Conservation (phyloP, 2,113 vertebrate species). For the Alethe castanea region DNA sequence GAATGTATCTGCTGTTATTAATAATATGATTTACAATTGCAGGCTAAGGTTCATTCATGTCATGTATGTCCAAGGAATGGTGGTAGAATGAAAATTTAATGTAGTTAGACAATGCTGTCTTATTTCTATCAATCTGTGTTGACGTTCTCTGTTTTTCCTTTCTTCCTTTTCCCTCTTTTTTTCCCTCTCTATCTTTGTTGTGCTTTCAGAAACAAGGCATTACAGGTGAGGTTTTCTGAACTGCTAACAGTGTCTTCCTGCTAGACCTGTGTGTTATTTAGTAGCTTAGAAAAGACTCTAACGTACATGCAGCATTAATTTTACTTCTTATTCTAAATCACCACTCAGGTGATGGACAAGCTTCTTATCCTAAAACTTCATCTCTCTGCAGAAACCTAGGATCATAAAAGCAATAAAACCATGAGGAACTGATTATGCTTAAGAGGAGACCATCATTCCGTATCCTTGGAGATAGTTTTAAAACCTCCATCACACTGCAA, state of each 20-base stretch:
- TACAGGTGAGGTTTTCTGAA: not conserved
- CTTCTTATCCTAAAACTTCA: not conserved
- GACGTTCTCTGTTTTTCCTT: not conserved
- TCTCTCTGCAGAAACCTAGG: not conserved
- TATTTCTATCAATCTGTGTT: not conserved
- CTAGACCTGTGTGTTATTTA: not conserved
- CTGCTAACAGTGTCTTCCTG: not conserved
- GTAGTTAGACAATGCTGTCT: not conserved
- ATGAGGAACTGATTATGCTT: not conserved
- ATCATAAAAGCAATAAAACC: slow-evolving; percentile 11
- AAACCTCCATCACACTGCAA: not conserved
- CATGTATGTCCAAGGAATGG: not conserved
- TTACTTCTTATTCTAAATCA: slow-evolving; percentile 4
- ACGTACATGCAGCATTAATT: not conserved
- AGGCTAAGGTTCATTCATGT: not conserved
- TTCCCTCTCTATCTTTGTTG: not conserved
- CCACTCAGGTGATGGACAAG: not conserved
- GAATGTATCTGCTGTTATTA: not conserved
- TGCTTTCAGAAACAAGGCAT: not conserved
- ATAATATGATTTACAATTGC: not conserved
- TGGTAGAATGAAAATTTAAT: not conserved
- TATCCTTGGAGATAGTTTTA: not conserved
- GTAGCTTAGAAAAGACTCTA: not conserved
- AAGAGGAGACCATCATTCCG: not conserved
- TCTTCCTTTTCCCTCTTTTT: not conserved